Percentiles rank a stretch among this genome's conserved stretches.
These are phyloP conservation scores for Pachyuromys duprasi DNA, from an alignment of 2,797 vertebrate species.

Conservation along the genomic window DNA sequence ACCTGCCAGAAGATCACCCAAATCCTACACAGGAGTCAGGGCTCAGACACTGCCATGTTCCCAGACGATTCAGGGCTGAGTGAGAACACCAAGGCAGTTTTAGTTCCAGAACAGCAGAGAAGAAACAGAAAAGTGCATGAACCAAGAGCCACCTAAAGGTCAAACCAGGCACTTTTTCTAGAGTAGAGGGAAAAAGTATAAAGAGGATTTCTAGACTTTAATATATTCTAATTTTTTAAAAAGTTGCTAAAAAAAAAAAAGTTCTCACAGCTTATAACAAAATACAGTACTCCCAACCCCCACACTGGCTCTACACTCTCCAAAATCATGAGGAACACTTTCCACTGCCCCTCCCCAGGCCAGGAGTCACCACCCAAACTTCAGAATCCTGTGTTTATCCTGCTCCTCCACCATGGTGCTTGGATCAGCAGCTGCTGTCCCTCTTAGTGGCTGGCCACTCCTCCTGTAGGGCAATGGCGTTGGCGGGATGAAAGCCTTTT, in stretches of 20 bases:
- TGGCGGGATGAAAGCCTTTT: too few relatives aligned
- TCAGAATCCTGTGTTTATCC: not conserved
- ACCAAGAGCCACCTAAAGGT: constrained; percentile 32
- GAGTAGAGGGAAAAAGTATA: not conserved
- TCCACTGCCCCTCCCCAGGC: not conserved
- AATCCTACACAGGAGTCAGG: not conserved
- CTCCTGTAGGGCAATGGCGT: not conserved
- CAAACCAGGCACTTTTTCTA: not conserved
- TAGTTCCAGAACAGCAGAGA: constrained; percentile 40
- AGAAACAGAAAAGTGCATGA: constrained; percentile 50
- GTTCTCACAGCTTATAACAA: not conserved
- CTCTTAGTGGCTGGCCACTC: not conserved
- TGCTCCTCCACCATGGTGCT: not conserved
- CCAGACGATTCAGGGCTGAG: constrained; percentile 51
- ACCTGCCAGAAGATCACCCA: not conserved
- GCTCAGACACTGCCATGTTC: not conserved
- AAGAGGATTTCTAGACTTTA: constrained; percentile 18
- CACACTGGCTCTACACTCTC: not conserved
- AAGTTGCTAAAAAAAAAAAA: not conserved
- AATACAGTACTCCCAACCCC: not conserved
- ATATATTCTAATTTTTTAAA: constrained; percentile 31
- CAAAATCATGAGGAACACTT: not conserved
- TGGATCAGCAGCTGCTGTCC: not conserved
- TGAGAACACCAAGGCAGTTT: constrained; percentile 3
- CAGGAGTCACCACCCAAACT: not conserved